phyloP scores from a whole-genome alignment of 30 jellyfish, hydroid and myxozoan species.

The Aurelia aurita complex sp. Pacific region DNA sequence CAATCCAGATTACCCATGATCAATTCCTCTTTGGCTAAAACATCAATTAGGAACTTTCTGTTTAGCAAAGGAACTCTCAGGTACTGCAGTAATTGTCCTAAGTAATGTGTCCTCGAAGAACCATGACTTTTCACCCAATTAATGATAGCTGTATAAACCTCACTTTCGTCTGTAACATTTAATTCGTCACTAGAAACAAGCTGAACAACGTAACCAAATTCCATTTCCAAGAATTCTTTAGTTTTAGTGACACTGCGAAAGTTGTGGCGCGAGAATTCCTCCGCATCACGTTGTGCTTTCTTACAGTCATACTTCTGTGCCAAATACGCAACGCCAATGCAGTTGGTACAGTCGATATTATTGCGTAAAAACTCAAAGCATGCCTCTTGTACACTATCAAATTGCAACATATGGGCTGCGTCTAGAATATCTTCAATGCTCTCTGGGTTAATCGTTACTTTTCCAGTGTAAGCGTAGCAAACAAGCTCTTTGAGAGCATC shows the following conservation, averaged over 20 bases:
- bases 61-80: slow-evolving; percentile 75
- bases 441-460: slow-evolving; percentile 36
- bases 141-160: slow-evolving; percentile 75
- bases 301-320: slow-evolving; percentile 80
- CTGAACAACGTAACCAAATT: slow-evolving; percentile 43
- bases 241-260: slow-evolving; percentile 70
- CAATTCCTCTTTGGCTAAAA: slow-evolving; percentile 70
- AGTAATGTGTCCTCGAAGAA: slow-evolving; percentile 8
- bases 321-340: slow-evolving; percentile 71
- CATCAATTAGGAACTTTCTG: slow-evolving; percentile 83
- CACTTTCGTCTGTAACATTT: slow-evolving; percentile 84
- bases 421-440: slow-evolving; percentile 59
- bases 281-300: slow-evolving; percentile 65
- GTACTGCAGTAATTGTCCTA: slow-evolving; percentile 57
- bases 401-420: slow-evolving; percentile 90
- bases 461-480: slow-evolving; percentile 73
- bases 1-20: slow-evolving; percentile 68
- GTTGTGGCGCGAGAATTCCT: slow-evolving; percentile 66
- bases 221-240: slow-evolving; percentile 53
- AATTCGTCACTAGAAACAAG: slow-evolving; percentile 75
- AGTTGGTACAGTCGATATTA: slow-evolving; percentile 68
- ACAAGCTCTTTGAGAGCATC: slow-evolving; percentile 56
- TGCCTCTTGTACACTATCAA: slow-evolving; percentile 75
- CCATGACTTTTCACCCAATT: slow-evolving; percentile 66
- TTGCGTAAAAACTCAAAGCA: slow-evolving; percentile 77